Evolutionary conservation across 2,888 invertebrate genomes (phyloP).

Genomic region (Nomada goodeniana): DNA sequence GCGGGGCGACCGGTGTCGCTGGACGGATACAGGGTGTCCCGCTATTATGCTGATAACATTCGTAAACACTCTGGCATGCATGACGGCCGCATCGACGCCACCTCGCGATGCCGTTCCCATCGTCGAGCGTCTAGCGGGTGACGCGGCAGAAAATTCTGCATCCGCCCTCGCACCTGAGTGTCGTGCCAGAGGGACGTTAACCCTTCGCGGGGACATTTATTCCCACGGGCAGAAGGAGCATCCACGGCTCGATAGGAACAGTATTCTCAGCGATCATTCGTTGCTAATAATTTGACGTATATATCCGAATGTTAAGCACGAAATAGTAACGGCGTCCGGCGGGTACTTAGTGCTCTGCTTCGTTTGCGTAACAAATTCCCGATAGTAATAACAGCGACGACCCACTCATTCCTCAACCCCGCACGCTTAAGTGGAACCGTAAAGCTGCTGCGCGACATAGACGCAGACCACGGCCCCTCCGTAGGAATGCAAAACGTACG

Average conservation of each 20-base stretch:
- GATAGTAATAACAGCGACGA: background rate
- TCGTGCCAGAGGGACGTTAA: constrained; percentile 11
- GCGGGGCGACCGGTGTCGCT: constrained; percentile 73
- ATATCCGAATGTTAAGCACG: too few relatives aligned
- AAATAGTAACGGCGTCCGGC: too few relatives aligned
- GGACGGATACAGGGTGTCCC: constrained; percentile 80
- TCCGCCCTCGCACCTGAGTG: constrained; percentile 22
- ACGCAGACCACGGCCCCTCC: background rate
- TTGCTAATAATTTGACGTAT: background rate
- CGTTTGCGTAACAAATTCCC: too few relatives aligned
- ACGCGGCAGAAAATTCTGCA: constrained; percentile 56
- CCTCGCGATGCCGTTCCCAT: constrained; percentile 57
- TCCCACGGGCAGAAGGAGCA: background rate
- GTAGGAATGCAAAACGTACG: constrained; percentile 14
- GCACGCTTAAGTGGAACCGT: background rate
- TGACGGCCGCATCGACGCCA: constrained; percentile 54
- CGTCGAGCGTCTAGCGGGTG: constrained; percentile 67
- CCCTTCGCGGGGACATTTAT: background rate
- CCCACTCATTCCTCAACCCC: background rate
- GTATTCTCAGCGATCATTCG: background rate
- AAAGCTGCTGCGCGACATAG: constrained; percentile 3
- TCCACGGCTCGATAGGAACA: background rate
- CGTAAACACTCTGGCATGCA: constrained; percentile 68
- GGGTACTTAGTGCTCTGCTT: too few relatives aligned
- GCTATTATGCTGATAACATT: constrained; percentile 74